A percentile compares a stretch with the other conserved stretches of the same genome.
Conservation (phyloP, 2,113 vertebrate genomes). For the Elanus axillaris region DNA sequence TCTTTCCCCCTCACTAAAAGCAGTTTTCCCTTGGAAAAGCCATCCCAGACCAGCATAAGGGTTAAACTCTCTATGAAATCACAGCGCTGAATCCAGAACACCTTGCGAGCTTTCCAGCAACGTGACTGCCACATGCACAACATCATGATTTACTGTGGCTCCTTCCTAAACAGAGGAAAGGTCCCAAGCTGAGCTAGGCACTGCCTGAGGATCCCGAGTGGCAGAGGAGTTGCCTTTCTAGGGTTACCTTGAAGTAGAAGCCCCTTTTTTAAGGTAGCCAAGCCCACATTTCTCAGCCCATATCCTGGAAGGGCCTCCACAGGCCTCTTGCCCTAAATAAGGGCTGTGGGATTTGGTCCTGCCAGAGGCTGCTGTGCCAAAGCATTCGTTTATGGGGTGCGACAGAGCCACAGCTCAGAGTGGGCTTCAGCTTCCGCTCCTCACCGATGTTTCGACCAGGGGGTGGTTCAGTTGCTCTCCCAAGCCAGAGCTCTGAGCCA, state of each 20-base stretch:
- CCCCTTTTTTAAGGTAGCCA: neutral
- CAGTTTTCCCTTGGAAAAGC: neutral
- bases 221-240: neutral
- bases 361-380: accelerated
- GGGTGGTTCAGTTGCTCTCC: no score
- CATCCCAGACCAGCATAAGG: accelerated
- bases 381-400: accelerated
- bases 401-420: neutral
- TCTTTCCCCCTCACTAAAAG: neutral
- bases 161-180: neutral
- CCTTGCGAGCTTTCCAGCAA: neutral
- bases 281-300: accelerated
- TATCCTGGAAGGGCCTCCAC: neutral
- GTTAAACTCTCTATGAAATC: neutral
- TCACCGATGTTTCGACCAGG: accelerated
- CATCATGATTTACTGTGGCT: accelerated
- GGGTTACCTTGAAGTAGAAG: neutral
- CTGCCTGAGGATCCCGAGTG: accelerated
- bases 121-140: accelerated
- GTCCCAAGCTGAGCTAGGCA: neutral
- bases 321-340: neutral
- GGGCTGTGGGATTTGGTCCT: neutral
- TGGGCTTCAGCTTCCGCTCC: neutral
- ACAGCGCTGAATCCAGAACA: neutral
- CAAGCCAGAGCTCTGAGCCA: neutral